Percentiles rank a stretch among this genome's conserved stretches.
Conservation (phyloP, 2,797 vertebrate species). For the Pelodytes ibericus region DNA sequence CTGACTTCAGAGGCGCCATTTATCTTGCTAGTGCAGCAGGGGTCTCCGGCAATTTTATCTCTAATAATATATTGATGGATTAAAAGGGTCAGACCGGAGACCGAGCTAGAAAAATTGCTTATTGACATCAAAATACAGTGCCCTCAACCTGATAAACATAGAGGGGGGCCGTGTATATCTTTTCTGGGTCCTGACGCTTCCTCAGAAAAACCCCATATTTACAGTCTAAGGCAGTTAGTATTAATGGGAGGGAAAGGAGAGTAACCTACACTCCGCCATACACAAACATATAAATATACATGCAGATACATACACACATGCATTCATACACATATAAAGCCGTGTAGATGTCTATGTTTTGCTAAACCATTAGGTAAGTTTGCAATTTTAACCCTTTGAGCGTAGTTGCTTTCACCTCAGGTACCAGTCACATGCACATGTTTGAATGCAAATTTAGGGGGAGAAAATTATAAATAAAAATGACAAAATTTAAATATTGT, state of each 20-base stretch:
- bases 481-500: too few species aligned
- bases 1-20: constrained; percentile 99
- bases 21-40: constrained; percentile 99
- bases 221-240: constrained; percentile 63
- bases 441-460: too few species aligned
- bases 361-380: too few species aligned
- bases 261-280: constrained; percentile 61
- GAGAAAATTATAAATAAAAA: too few species aligned
- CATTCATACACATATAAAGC: neutral
- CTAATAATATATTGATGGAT: constrained; percentile 99
- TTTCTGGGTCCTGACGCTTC: constrained; percentile 52
- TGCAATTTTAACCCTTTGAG: too few species aligned
- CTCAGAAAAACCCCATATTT: constrained; percentile 44
- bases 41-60: constrained; percentile 99
- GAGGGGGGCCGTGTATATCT: constrained; percentile 87
- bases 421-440: too few species aligned
- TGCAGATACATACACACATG: neutral
- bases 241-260: constrained; percentile 74
- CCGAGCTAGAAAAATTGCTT: constrained; percentile 99
- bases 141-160: constrained; percentile 99
- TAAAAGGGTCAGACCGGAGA: constrained; percentile 99
- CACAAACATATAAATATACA: neutral
- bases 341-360: too few species aligned
- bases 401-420: too few species aligned
- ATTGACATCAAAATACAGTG: constrained; percentile 99